Conservation (phyloP, 1,140 invertebrate genomes). For the Cyclina sinensis region DNA sequence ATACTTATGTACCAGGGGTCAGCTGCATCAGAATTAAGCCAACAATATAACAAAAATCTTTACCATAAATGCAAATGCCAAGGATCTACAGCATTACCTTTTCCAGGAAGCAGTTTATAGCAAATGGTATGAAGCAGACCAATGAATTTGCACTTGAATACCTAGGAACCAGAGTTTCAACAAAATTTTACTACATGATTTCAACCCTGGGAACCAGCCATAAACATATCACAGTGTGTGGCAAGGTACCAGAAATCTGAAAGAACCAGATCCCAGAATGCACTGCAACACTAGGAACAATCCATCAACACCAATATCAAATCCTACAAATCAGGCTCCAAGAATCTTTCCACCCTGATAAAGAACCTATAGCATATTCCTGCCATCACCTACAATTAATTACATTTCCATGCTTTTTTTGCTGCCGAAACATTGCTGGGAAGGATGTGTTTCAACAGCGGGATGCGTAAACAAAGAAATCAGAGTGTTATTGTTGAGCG, state of each 20-base stretch:
- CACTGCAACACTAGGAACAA: constrained; percentile 23
- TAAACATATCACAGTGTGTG: constrained; percentile 33
- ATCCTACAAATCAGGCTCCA: constrained; percentile 61
- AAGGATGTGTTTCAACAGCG: constrained; percentile 43
- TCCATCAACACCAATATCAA: constrained; percentile 56
- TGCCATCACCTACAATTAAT: constrained; percentile 60
- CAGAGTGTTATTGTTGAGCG: constrained; percentile 45
- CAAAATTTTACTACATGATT: neutral
- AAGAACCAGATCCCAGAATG: constrained; percentile 15
- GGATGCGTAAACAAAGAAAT: constrained; percentile 65
- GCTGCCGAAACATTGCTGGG: constrained; percentile 27
- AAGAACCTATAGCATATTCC: constrained; percentile 51
- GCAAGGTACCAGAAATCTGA: constrained; percentile 17
- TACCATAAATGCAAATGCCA: too few species aligned
- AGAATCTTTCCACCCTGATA: constrained; percentile 63
- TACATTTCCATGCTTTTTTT: constrained; percentile 62
- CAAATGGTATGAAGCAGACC: too few species aligned
- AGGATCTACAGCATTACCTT: too few species aligned
- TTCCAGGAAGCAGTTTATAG: too few species aligned
- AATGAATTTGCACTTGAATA: too few species aligned
- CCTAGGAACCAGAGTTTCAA: too few species aligned
- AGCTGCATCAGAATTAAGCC: too few species aligned
- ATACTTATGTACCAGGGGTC: too few species aligned
- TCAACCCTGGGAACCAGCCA: neutral
- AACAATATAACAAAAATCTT: too few species aligned